Base-by-base conservation (phyloP, 2,797 vertebrate genomes). In the Hyperoplus lanceolatus region DNA sequence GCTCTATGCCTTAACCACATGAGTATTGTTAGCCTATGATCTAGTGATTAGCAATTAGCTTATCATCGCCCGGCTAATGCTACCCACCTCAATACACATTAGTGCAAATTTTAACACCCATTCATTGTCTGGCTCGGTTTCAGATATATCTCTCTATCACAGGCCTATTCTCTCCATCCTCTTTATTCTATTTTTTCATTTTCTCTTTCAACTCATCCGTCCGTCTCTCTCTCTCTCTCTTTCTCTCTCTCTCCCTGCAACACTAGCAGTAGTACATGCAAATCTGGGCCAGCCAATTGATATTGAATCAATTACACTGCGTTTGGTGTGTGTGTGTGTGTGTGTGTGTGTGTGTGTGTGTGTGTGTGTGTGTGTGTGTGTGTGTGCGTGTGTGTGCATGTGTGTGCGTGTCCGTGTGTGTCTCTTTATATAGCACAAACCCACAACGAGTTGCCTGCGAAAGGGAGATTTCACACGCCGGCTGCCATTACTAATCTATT, bases 271-370 rank as follows among this genome's bases (percentile, higher is more conserved):
- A 86, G 89, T 93, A 84, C 79, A 90, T 94, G 92, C 90, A 93
- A 93, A 94, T 92, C 91, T 82, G 73, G 88, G 82, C 86, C 90
- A 87, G 87, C 87, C 87, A 90, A 90, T 92, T 91, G 92, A 93
- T 94, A 93, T 81, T 76, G 88, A 91, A 93, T 91, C 93, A 90
- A 93, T 95, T 91, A 89, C 89, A 87, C 76, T 86, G 73, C 70
- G 81, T 90, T 83, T 43, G 51, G 62, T 81, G 61, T 69, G 63
- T 81, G 65, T 72, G 64, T 63, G 81, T 74, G 75, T 87, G 76
- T 75, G 73, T 76, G 62, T 64, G 80, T 76, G 39, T 70, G 72
- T 81, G 75, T 57, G 63, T 70, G 45, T 83, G 55, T 70, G 75
- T 74, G 61, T 70, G 79, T 79, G 48, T 73, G 70, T 80, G 75